Evolutionary conservation across 2,888 invertebrate species (phyloP).

Genomic region (Pherbina coryleti): DNA sequence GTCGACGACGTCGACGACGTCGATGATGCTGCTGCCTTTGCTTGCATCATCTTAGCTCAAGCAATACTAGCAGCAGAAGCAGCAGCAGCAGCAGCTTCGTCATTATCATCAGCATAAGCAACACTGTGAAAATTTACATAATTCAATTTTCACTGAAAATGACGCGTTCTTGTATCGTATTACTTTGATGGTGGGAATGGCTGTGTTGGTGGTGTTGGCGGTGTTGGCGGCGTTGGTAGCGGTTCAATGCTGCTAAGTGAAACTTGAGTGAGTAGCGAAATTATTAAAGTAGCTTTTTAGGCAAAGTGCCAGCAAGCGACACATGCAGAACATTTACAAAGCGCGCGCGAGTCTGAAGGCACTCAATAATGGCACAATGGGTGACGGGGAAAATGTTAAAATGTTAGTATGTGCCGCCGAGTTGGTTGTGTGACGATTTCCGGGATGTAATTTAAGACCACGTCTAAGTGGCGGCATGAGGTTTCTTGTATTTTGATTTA

Average conservation of each 20-base stretch:
- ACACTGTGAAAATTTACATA: constrained; percentile 20
- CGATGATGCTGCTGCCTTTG: not conserved
- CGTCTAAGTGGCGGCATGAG: too few relatives aligned
- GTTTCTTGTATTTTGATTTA: too few relatives aligned
- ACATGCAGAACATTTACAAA: not conserved
- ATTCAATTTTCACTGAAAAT: constrained; percentile 12
- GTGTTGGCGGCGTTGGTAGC: not conserved
- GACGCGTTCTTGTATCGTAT: not conserved
- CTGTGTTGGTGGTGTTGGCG: not conserved
- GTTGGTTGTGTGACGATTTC: not conserved
- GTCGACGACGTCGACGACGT: not conserved
- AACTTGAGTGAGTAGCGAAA: constrained; percentile 18
- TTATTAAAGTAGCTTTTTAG: constrained; percentile 24
- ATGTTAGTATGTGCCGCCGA: not conserved
- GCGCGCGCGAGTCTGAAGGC: not conserved
- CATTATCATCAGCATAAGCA: not conserved
- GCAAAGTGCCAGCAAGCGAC: constrained; percentile 17
- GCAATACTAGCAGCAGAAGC: too few relatives aligned
- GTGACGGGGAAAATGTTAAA: not conserved
- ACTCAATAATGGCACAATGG: not conserved
- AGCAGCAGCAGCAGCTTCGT: not conserved
- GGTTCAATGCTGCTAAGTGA: not conserved
- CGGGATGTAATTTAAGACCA: too few relatives aligned
- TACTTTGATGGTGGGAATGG: not conserved
- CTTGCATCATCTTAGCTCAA: too few relatives aligned